Conservation (phyloP, 1,140 invertebrate genomes). For the Luehdorfia chinensis region DNA sequence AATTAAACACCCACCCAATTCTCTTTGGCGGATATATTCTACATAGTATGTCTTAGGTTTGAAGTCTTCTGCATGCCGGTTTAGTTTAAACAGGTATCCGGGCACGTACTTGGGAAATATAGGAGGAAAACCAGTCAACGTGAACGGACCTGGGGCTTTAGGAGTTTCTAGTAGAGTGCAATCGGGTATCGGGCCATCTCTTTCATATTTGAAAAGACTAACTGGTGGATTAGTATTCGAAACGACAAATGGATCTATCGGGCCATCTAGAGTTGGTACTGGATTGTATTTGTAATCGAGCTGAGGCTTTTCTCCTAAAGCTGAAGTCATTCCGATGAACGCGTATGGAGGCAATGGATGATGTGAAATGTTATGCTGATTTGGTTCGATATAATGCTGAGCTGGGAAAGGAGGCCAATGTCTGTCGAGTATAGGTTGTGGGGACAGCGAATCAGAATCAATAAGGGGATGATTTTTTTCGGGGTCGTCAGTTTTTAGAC, state of each 20-base stretch:
- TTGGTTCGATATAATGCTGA: slow-evolving; percentile 60
- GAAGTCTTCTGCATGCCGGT: slow-evolving; percentile 67
- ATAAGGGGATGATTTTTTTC: slow-evolving; percentile 51
- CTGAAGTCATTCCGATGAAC: slow-evolving; percentile 64
- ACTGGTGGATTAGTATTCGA: slow-evolving; percentile 46
- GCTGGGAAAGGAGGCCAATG: slow-evolving; percentile 69
- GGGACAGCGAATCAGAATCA: slow-evolving; percentile 57
- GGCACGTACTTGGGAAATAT: slow-evolving; percentile 69
- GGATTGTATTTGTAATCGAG: slow-evolving; percentile 66
- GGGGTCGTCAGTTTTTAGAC: slow-evolving; percentile 55
- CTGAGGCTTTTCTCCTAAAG: slow-evolving; percentile 51
- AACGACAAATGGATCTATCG: slow-evolving; percentile 56
- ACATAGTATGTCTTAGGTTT: slow-evolving; percentile 70
- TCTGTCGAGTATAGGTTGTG: slow-evolving; percentile 49
- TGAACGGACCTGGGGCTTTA: slow-evolving; percentile 50
- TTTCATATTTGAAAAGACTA: slow-evolving; percentile 63
- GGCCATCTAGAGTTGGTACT: slow-evolving; percentile 53
- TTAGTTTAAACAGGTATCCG: slow-evolving; percentile 60
- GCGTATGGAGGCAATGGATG: slow-evolving; percentile 58
- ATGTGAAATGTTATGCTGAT: slow-evolving; percentile 48
- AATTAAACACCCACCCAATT: slow-evolving; percentile 74
- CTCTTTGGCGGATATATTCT: slow-evolving; percentile 71
- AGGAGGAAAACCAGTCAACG: slow-evolving; percentile 62
- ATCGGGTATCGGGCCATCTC: slow-evolving; percentile 63
- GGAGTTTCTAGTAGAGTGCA: slow-evolving; percentile 47